These are phyloP conservation scores for Triplophysa bombifrons DNA, from an alignment of 2,797 vertebrate genomes.

Conservation along the genomic window DNA sequence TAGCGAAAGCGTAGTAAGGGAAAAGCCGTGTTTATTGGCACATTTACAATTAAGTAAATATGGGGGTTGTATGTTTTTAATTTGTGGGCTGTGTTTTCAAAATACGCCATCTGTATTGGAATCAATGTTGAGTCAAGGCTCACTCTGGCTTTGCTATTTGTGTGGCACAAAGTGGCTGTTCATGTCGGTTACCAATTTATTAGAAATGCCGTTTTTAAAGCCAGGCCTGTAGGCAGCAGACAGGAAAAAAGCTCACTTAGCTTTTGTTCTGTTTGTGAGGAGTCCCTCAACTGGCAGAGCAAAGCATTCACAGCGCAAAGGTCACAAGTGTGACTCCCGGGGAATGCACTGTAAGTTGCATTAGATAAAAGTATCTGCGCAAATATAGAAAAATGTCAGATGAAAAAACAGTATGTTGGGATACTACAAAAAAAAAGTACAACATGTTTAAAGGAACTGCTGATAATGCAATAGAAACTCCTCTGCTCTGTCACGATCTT, in stretches of 20 bases:
- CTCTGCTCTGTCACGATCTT: neutral
- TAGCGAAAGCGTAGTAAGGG: neutral
- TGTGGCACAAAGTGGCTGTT: neutral
- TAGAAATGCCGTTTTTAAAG: neutral
- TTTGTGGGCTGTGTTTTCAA: neutral
- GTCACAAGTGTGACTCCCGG: neutral
- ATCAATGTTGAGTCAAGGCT: too few species aligned
- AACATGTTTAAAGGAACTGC: conserved; percentile 9
- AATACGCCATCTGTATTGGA: too few species aligned
- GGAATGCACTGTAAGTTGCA: neutral
- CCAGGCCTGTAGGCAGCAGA: too few species aligned
- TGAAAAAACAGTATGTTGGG: neutral
- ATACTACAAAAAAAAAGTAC: neutral
- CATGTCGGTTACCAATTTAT: too few species aligned
- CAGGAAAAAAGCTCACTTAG: too few species aligned
- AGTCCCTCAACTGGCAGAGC: neutral
- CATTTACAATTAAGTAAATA: conserved; percentile 9
- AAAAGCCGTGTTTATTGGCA: conserved; percentile 13
- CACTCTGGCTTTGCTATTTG: neutral
- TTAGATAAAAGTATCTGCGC: neutral
- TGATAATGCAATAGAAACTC: conserved; percentile 31
- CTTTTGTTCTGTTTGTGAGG: too few species aligned
- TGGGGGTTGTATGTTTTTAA: neutral
- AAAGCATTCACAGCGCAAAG: neutral
- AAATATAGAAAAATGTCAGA: neutral